phyloP scores from a whole-genome alignment of 1,140 invertebrate genomes.

The Limonius californicus region DNA sequence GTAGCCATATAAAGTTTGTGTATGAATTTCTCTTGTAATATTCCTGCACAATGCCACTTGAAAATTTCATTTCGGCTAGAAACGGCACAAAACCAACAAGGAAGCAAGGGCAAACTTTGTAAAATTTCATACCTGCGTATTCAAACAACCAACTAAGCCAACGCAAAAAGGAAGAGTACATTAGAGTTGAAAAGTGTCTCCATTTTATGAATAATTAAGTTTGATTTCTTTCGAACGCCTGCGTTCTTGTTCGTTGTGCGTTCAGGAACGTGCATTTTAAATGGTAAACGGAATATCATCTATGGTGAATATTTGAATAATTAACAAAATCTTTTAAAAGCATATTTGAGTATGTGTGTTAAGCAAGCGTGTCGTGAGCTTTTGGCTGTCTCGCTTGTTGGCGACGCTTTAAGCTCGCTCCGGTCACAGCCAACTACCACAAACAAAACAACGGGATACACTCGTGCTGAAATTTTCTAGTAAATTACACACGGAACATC shows the following conservation, averaged over 20 bases:
- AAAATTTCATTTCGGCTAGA: too few species aligned
- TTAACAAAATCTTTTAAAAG: conserved; percentile 5
- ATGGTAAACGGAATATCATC: background rate
- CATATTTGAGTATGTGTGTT: conserved; percentile 11
- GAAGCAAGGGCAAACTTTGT: background rate
- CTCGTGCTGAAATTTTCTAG: conserved; percentile 7
- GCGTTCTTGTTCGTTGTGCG: background rate
- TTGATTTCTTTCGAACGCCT: background rate
- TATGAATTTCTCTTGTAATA: background rate
- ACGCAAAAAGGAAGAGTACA: background rate
- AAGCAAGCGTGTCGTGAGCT: conserved; percentile 5
- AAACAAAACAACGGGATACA: conserved; percentile 7
- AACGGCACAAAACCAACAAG: background rate
- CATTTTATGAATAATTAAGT: background rate
- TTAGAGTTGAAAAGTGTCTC: background rate
- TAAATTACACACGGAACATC: conserved; percentile 8
- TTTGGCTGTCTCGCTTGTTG: conserved; percentile 13
- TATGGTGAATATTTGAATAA: conserved; percentile 6
- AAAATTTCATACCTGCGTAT: background rate
- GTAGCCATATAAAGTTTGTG: background rate
- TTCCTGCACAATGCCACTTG: too few species aligned
- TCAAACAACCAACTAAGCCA: too few species aligned
- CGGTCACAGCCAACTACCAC: conserved; percentile 12
- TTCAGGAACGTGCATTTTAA: too few species aligned
- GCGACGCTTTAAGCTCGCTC: conserved; percentile 11